Base-by-base conservation (phyloP, 2,113 vertebrate species). In the Lagenorhynchus albirostris region DNA sequence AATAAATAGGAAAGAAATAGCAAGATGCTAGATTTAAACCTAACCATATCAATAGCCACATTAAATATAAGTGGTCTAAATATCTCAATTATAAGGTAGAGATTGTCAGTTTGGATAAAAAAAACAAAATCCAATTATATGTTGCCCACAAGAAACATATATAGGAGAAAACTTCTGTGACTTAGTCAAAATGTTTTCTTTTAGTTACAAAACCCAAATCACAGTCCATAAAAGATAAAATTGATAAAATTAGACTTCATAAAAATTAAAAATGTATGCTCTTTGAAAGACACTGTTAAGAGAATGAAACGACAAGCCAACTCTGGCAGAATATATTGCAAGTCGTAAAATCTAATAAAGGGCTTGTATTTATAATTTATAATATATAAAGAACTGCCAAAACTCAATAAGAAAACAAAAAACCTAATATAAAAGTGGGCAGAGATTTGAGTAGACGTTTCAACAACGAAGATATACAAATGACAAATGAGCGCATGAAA, bases 11-110 rank as follows among this genome's bases (percentile, higher is more conserved):
- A 89, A 71, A 47, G 60, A 94, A 55, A 53, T n/a, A 33, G 41
- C 12, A 93, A 84, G 26, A 60, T 8, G 2, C 0, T 33, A 63
- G 36, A 71, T 67, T 91, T 95, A 60, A 86, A 83, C 2, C 10
- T 55, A 55, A 60, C 20, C 18, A 53, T 55, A 33, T 36, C 21
- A 67, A 73, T 67, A 68, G 18, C 9, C 21, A 47, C 29, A 90
- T 92, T 80, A 96, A 84, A 81, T 83, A 82, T 79, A 82, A 91
- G 14, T 70, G n/a, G 5, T 50, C 47, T 94, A 89, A 88, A 88
- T 63, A 91, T 26, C 12, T 12, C 14, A 91, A 31, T 50, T 91
- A 47, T 80, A 96, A 95, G 33, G 31, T 23, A 68, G 23, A 88
- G 60, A 70, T 58, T 74, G 4, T 74, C 31, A 81, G 25, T 70